phyloP scores from a whole-genome alignment of 2,797 vertebrate species.

The Poecilia velifera region DNA sequence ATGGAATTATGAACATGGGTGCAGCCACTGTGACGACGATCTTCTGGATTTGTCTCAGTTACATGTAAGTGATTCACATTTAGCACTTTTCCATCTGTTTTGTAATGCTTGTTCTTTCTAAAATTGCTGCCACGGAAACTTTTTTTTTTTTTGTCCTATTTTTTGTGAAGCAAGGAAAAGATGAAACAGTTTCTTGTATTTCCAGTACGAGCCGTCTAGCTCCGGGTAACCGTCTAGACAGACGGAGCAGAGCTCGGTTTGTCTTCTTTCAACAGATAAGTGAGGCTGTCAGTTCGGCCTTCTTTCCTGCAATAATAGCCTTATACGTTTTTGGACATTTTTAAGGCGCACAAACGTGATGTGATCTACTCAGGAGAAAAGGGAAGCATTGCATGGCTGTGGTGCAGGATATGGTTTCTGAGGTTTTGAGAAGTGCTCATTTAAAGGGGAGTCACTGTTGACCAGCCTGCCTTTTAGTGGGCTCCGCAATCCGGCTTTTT shows the following conservation, averaged over 20 bases:
- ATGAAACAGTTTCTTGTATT: conserved; percentile 24
- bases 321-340: conserved; percentile 58
- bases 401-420: conserved; percentile 83
- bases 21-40: conserved; percentile 86
- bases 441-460: conserved; percentile 81
- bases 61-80: conserved; percentile 81
- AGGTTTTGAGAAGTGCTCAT: conserved; percentile 79
- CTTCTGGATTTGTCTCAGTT: conserved; percentile 85
- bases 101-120: conserved; percentile 26
- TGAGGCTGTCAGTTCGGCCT: conserved; percentile 20
- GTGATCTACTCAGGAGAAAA: conserved; percentile 61
- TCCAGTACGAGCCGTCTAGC: conserved; percentile 31
- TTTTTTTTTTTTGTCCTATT: conserved; percentile 24
- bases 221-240: conserved; percentile 58
- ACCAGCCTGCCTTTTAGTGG: conserved; percentile 76
- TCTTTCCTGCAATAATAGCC: conserved; percentile 66
- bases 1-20: conserved; percentile 94
- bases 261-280: conserved; percentile 63
- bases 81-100: conserved; percentile 34
- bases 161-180: conserved; percentile 35
- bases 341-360: conserved; percentile 54
- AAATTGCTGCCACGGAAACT: conserved; percentile 38
- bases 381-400: conserved; percentile 74
- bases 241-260: conserved; percentile 14
- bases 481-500: conserved; percentile 63